Evolutionary conservation across 2,797 vertebrate species (phyloP).

Genomic region (Rhinogobio ventralis): DNA sequence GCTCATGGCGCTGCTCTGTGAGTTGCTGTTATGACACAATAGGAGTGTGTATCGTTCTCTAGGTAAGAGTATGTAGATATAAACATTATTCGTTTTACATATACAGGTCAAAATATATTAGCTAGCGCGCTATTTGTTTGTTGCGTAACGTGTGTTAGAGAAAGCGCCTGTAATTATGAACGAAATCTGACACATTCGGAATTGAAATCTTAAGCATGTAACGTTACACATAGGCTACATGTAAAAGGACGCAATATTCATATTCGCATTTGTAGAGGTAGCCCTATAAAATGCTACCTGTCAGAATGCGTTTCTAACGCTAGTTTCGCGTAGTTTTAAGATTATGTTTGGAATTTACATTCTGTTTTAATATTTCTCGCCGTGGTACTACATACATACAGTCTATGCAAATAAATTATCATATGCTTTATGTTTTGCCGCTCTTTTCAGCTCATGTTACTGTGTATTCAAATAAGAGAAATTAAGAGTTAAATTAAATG

Average conservation of each 20-base stretch:
- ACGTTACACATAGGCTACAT: not conserved
- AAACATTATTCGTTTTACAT: not conserved
- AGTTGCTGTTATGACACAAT: constrained; percentile 36
- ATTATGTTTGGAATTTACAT: not conserved
- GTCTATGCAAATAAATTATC: not conserved
- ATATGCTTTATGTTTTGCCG: not conserved
- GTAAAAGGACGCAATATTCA: not conserved
- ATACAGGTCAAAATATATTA: not conserved
- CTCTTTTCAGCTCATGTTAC: not conserved
- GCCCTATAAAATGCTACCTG: not conserved
- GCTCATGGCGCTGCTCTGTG: constrained; percentile 58
- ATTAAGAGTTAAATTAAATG: not conserved
- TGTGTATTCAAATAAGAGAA: not conserved
- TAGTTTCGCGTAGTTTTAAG: not conserved
- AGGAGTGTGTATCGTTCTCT: constrained; percentile 1
- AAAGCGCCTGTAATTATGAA: not conserved
- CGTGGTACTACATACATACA: not conserved
- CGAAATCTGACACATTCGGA: not conserved
- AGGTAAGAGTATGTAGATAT: constrained; percentile 25
- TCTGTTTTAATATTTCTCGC: not conserved
- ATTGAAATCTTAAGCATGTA: not conserved
- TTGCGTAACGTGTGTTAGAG: not conserved
- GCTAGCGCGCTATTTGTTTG: not conserved
- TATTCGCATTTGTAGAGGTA: not conserved
- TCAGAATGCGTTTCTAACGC: not conserved